phyloP scores from a whole-genome alignment of 2,888 invertebrate species.

The Steinernema scapterisci region DNA sequence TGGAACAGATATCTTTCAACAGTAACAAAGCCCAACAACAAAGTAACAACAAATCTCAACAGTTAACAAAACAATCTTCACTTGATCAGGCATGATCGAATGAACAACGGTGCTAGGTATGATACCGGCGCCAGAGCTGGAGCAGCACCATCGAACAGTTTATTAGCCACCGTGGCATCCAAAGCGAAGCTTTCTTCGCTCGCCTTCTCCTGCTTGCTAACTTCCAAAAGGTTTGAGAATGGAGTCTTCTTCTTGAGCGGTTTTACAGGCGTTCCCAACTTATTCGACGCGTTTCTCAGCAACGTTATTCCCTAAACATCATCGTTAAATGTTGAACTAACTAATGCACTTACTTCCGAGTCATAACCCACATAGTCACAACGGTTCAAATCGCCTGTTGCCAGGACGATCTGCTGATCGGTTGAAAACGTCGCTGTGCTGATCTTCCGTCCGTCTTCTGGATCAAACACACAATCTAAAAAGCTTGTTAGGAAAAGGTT shows the following conservation, averaged over 20 bases:
- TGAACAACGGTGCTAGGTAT: slow-evolving; percentile 52
- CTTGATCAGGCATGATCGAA: slow-evolving; percentile 45
- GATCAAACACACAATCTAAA: slow-evolving; percentile 35
- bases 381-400: slow-evolving; percentile 35
- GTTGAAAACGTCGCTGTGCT: slow-evolving; percentile 27
- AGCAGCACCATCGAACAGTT: slow-evolving; percentile 53
- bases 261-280: not conserved
- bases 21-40: no score
- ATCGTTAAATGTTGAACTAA: not conserved
- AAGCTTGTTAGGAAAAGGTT: no score
- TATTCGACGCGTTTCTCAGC: slow-evolving; percentile 31
- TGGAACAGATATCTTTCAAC: no score
- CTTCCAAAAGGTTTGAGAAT: slow-evolving; percentile 41
- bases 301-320: slow-evolving; percentile 36
- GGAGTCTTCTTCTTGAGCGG: slow-evolving; percentile 37
- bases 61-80: not conserved
- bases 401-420: slow-evolving; percentile 33
- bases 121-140: slow-evolving; percentile 56
- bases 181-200: slow-evolving; percentile 1
- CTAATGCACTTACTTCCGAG: slow-evolving; percentile 25
- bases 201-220: not conserved
- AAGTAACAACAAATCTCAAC: not conserved
- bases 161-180: slow-evolving; percentile 30
- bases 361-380: slow-evolving; percentile 35
- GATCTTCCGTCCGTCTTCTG: slow-evolving; percentile 26